Conservation (phyloP, 2,113 vertebrate genomes). For the Gymnocephalus cernua region DNA sequence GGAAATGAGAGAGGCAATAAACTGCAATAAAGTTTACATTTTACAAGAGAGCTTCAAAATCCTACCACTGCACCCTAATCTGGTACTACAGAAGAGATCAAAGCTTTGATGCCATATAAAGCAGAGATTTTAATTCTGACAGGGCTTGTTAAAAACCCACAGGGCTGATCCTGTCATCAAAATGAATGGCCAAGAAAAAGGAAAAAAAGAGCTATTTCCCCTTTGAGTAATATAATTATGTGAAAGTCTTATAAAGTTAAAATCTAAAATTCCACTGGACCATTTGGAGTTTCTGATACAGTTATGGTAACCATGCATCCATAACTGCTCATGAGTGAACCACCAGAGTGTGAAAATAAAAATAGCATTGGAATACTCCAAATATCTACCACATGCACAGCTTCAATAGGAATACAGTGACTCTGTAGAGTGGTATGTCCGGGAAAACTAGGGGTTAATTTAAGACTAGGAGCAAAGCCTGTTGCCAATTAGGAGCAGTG, state of each 20-base stretch:
- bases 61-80: conserved; percentile 22
- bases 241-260: background rate
- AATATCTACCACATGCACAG: conserved; percentile 61
- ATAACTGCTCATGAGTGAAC: conserved; percentile 4
- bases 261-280: background rate
- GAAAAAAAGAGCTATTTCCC: background rate
- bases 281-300: background rate
- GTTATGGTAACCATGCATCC: background rate
- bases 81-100: conserved; percentile 31
- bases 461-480: conserved; percentile 82
- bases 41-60: conserved; percentile 48
- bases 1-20: conserved; percentile 59
- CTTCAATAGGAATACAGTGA: conserved; percentile 48
- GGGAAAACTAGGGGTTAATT: conserved; percentile 84
- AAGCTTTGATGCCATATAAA: conserved; percentile 33
- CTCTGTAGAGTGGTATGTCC: conserved; percentile 68
- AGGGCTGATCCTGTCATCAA: conserved; percentile 32
- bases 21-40: conserved; percentile 55
- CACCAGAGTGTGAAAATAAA: conserved; percentile 20
- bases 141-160: conserved; percentile 31
- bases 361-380: conserved; percentile 45
- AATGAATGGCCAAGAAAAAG: background rate
- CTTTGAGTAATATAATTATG: background rate
- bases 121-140: conserved; percentile 25
- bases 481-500: conserved; percentile 85